Percentiles rank a stretch among this genome's conserved stretches.
These are phyloP conservation scores for Drosophila obscura DNA, from an alignment of 1,140 invertebrate genomes.

Conservation along the genomic window DNA sequence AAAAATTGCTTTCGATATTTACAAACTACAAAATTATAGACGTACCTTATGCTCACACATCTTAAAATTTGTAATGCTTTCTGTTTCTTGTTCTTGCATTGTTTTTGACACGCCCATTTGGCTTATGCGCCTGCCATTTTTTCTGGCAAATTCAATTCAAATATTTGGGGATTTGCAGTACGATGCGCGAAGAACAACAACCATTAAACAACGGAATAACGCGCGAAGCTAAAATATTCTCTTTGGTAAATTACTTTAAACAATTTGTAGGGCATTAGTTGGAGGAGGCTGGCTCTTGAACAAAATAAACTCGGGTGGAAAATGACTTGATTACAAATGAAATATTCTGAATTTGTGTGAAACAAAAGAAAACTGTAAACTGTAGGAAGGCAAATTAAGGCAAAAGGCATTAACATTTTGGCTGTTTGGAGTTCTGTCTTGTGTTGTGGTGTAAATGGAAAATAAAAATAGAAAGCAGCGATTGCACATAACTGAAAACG, in stretches of 20 bases:
- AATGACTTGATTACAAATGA: conserved; percentile 22
- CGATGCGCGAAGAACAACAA: conserved; percentile 60
- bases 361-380: conserved; percentile 1
- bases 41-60: conserved; percentile 84
- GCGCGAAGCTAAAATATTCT: conserved; percentile 55
- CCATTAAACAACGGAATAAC: conserved; percentile 52
- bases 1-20: conserved; percentile 46
- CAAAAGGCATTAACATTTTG: background rate
- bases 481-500: conserved; percentile 49
- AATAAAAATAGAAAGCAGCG: conserved; percentile 15
- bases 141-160: conserved; percentile 27
- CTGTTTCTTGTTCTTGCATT: conserved; percentile 67
- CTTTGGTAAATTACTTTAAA: conserved; percentile 53
- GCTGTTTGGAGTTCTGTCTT: too few relatives aligned
- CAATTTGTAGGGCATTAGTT: conserved; percentile 50
- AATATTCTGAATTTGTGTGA: conserved; percentile 5
- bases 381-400: conserved; percentile 12
- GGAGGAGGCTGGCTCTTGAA: conserved; percentile 38
- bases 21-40: conserved; percentile 62
- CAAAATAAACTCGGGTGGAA: conserved; percentile 16
- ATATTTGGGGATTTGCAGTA: conserved; percentile 41
- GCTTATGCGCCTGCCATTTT: conserved; percentile 21
- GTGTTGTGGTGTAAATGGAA: background rate
- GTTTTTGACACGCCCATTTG: conserved; percentile 56
- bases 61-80: conserved; percentile 78